A percentile compares a stretch with the other conserved stretches of the same genome.
Evolutionary conservation across 2,113 vertebrate genomes (phyloP).

Genomic region (Labeo rohita): DNA sequence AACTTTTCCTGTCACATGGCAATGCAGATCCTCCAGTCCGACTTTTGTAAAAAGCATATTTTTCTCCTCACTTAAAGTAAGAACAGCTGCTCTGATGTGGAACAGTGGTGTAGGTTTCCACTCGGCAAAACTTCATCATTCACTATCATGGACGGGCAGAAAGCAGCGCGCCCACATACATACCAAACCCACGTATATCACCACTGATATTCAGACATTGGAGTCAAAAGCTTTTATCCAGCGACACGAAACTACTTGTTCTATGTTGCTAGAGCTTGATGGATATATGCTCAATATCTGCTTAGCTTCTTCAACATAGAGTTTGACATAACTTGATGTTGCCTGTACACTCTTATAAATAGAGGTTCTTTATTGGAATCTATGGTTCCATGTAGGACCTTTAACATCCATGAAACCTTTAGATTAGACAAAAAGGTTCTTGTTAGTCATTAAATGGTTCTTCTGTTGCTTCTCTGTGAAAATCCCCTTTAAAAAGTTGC

Average conservation of each 20-base stretch:
- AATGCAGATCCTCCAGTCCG: background rate
- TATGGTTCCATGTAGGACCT: no score
- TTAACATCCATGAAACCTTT: background rate
- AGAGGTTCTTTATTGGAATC: no score
- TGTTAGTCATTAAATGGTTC: no score
- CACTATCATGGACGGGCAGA: background rate
- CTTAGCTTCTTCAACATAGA: background rate
- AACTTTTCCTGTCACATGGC: background rate
- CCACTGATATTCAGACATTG: background rate
- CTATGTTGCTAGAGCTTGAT: background rate
- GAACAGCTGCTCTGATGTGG: slow-evolving; percentile 3
- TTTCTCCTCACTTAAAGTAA: background rate
- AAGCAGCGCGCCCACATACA: background rate
- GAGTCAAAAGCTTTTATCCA: background rate
- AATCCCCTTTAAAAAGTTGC: no score
- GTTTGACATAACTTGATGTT: background rate
- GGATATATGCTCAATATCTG: background rate
- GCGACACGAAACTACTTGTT: background rate
- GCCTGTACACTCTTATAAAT: background rate
- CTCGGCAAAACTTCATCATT: background rate
- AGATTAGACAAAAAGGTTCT: background rate
- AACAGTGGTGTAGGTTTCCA: background rate
- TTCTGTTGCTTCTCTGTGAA: no score
- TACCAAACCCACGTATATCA: slow-evolving; percentile 3
- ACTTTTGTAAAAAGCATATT: background rate